Evolutionary conservation across 2,797 vertebrate species (phyloP).

Genomic region (Eurystomus glaucurus): DNA sequence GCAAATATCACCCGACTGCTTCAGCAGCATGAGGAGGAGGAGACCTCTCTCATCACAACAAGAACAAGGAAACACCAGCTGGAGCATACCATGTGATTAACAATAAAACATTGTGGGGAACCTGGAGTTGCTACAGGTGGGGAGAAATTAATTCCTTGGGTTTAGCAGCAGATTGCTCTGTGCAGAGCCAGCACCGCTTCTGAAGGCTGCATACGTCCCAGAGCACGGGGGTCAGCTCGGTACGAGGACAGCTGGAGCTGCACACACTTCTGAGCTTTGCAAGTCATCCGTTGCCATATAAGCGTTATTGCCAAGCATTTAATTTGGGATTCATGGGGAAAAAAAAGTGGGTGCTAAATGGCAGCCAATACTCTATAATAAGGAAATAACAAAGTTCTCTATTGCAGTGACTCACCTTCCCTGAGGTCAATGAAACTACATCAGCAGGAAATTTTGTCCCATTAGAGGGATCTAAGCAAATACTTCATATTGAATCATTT

Average conservation of each 20-base stretch:
- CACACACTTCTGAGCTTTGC: neutral
- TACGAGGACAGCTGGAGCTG: neutral
- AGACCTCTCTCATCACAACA: neutral
- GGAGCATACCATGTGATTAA: neutral
- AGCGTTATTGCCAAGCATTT: conserved; percentile 6
- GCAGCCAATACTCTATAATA: neutral
- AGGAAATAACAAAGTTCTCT: neutral
- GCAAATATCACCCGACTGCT: accelerated
- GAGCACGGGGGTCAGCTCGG: neutral
- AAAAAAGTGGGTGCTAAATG: neutral
- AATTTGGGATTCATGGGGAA: neutral
- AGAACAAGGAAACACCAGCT: neutral
- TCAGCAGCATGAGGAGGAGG: neutral
- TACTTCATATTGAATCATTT: conserved; percentile 20
- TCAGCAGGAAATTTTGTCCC: neutral
- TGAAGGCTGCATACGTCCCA: accelerated
- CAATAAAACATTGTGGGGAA: neutral
- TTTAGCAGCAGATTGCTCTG: neutral
- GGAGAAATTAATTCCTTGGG: neutral
- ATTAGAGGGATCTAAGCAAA: conserved; percentile 24
- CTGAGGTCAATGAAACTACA: conserved; percentile 3
- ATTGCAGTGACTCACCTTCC: neutral
- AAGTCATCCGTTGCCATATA: neutral
- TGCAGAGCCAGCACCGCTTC: accelerated
- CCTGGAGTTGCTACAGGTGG: neutral